Evolutionary conservation across 2,113 vertebrate species (phyloP).

Genomic region (Indicator maculatus): DNA sequence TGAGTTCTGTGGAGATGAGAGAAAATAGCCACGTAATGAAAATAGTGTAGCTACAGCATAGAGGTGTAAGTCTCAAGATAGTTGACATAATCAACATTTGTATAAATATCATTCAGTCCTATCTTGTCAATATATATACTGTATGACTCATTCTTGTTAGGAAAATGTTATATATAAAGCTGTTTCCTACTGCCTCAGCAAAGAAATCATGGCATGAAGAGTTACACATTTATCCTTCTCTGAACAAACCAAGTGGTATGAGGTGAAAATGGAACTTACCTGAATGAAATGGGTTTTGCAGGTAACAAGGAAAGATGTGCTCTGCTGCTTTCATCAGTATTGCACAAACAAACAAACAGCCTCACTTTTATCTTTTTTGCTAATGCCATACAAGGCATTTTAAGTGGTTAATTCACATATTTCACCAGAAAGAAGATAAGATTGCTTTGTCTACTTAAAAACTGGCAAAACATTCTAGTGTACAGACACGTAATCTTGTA

Average conservation of each 20-base stretch:
- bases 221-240: not conserved
- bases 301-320: not conserved
- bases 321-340: not conserved
- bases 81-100: not conserved
- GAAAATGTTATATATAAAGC: not conserved
- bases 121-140: not conserved
- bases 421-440: not conserved
- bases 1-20: not conserved
- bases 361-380: not conserved
- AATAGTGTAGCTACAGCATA: not conserved
- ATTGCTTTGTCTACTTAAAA: not conserved
- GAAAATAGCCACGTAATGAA: not conserved
- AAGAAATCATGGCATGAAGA: not conserved
- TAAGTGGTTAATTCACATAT: not conserved
- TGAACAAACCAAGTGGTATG: not conserved
- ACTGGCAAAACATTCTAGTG: not conserved
- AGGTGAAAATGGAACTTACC: not conserved
- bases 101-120: not conserved
- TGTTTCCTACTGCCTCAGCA: rapidly evolving
- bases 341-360: not conserved
- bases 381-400: not conserved
- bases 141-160: not conserved
- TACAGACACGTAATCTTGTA: not conserved
- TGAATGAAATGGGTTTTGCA: not conserved
- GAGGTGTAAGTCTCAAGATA: not conserved